These are phyloP conservation scores for Pilophorus perplexus DNA, from an alignment of 2,888 invertebrate genomes.

Conservation along the genomic window DNA sequence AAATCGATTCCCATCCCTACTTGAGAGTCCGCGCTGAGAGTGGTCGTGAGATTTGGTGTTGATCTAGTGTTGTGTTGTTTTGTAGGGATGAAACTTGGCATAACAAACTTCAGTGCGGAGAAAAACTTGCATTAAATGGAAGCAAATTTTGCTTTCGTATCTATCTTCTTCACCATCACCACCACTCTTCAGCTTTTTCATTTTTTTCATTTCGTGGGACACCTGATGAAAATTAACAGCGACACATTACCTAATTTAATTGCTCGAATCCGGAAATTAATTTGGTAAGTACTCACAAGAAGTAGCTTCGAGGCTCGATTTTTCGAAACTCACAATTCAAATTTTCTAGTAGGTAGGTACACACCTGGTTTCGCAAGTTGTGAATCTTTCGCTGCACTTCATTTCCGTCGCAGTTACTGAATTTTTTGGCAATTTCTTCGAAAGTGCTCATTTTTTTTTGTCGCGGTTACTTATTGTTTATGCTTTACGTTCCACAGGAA, in stretches of 20 bases:
- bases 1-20: no score
- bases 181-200: slow-evolving; percentile 4
- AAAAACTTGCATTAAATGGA: background rate
- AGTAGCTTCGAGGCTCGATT: no score
- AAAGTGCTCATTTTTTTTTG: background rate
- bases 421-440: background rate
- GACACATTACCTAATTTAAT: no score
- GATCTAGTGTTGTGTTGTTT: no score
- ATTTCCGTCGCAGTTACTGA: slow-evolving; percentile 8
- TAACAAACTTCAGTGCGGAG: background rate
- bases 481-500: no score
- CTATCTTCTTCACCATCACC: slow-evolving; percentile 3
- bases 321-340: no score
- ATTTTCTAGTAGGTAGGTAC: background rate
- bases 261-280: no score
- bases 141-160: slow-evolving; percentile 9
- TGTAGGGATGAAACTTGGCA: background rate
- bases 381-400: slow-evolving; percentile 2
- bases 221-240: slow-evolving; percentile 2
- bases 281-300: no score
- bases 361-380: slow-evolving; percentile 3
- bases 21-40: no score
- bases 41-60: no score
- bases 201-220: slow-evolving; percentile 11
- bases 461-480: no score